phyloP scores from a whole-genome alignment of 2,113 vertebrate species.

The Jaculus jaculus region DNA sequence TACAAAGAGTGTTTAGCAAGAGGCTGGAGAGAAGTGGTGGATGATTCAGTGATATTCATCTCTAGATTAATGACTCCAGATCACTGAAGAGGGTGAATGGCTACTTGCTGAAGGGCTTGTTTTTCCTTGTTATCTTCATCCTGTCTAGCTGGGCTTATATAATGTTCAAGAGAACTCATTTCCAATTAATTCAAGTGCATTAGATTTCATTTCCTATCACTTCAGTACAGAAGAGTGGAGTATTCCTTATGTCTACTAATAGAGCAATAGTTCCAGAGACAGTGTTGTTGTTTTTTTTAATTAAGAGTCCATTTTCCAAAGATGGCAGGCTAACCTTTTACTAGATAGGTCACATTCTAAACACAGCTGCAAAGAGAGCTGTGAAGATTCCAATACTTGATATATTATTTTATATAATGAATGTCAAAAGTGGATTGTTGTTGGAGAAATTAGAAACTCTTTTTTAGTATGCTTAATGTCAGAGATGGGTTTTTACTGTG shows the following conservation, averaged over 20 bases:
- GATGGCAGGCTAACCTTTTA: background rate
- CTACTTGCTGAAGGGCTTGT: background rate
- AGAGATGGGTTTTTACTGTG: background rate
- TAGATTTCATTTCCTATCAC: slow-evolving; percentile 14
- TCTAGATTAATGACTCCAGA: slow-evolving; percentile 16
- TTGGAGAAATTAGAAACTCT: background rate
- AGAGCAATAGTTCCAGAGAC: background rate
- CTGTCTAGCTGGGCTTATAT: background rate
- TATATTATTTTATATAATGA: background rate
- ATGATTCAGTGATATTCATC: background rate
- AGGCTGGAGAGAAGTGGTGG: background rate
- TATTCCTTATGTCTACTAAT: background rate
- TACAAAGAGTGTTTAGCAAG: slow-evolving; percentile 1
- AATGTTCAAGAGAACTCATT: background rate
- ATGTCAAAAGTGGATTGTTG: background rate
- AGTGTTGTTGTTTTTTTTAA: background rate
- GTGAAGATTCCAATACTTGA: background rate
- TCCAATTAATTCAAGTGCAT: slow-evolving; percentile 2
- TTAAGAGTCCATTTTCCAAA: background rate
- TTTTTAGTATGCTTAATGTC: background rate
- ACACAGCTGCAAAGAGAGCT: background rate
- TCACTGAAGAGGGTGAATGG: background rate
- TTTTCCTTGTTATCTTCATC: background rate
- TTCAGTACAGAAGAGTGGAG: background rate
- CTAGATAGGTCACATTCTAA: background rate